Evolutionary conservation across 2,113 vertebrate genomes (phyloP).

Genomic region (Athene noctua): DNA sequence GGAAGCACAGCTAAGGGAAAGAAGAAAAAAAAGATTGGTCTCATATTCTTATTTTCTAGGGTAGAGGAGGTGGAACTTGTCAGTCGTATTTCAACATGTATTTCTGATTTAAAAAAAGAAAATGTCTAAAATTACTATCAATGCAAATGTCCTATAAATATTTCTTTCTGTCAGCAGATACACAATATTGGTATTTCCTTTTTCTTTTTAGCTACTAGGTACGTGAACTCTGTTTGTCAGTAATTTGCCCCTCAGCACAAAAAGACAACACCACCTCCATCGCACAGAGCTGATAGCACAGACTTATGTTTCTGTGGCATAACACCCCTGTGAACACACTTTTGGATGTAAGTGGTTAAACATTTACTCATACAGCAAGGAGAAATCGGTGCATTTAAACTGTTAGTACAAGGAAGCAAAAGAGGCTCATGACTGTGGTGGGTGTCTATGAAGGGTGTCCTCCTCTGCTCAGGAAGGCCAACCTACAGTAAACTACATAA

Average conservation of each 20-base stretch:
- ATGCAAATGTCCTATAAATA: neutral
- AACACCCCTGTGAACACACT: neutral
- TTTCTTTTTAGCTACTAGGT: neutral
- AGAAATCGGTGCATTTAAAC: neutral
- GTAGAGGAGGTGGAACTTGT: neutral
- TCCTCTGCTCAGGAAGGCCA: neutral
- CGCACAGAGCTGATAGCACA: neutral
- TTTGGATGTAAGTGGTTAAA: neutral
- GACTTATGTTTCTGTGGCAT: neutral
- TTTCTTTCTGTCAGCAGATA: neutral
- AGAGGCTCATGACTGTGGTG: neutral
- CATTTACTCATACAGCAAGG: neutral
- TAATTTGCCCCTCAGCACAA: neutral
- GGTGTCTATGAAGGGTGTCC: no score
- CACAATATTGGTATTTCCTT: neutral
- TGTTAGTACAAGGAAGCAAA: neutral
- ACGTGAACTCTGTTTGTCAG: neutral
- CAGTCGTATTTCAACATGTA: neutral
- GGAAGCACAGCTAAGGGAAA: neutral
- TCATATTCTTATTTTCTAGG: neutral
- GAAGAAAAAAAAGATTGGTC: neutral
- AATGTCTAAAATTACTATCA: neutral
- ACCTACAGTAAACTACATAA: neutral
- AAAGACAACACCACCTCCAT: neutral
- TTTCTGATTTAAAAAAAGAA: neutral